These are phyloP conservation scores for Vandiemenella viatica DNA, from an alignment of 2,888 invertebrate species.

Conservation along the genomic window DNA sequence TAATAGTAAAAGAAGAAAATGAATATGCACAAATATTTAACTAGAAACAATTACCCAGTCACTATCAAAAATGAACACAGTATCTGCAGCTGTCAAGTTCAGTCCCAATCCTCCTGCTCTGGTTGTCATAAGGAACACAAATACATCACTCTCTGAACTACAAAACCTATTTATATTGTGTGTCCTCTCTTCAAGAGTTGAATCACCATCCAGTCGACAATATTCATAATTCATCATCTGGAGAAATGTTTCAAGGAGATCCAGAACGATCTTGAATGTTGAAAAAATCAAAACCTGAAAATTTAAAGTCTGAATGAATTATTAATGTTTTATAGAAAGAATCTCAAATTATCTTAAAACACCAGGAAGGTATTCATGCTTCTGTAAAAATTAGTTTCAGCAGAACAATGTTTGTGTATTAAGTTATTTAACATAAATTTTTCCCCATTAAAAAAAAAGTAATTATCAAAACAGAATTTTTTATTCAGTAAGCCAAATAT, in stretches of 20 bases:
- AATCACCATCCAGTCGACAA: constrained; percentile 40
- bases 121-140: constrained; percentile 47
- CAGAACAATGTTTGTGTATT: no score
- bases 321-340: no score
- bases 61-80: constrained; percentile 49
- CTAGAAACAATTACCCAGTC: constrained; percentile 40
- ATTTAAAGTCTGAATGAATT: no score
- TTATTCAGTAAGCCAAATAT: no score
- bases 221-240: constrained; percentile 29
- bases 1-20: no score
- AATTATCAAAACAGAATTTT: no score
- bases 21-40: no score
- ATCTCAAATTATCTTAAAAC: no score
- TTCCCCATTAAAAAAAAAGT: no score
- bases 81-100: constrained; percentile 50
- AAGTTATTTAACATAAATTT: no score
- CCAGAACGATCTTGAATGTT: constrained; percentile 43
- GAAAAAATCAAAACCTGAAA: constrained; percentile 48
- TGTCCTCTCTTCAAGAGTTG: constrained; percentile 31
- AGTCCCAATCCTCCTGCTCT: constrained; percentile 57
- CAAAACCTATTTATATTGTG: constrained; percentile 35
- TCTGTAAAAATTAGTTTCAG: no score
- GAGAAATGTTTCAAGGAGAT: constrained; percentile 49
- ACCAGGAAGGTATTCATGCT: no score
- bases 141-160: constrained; percentile 30